phyloP scores from a whole-genome alignment of 2,113 vertebrate species.

The Dipodomys merriami region DNA sequence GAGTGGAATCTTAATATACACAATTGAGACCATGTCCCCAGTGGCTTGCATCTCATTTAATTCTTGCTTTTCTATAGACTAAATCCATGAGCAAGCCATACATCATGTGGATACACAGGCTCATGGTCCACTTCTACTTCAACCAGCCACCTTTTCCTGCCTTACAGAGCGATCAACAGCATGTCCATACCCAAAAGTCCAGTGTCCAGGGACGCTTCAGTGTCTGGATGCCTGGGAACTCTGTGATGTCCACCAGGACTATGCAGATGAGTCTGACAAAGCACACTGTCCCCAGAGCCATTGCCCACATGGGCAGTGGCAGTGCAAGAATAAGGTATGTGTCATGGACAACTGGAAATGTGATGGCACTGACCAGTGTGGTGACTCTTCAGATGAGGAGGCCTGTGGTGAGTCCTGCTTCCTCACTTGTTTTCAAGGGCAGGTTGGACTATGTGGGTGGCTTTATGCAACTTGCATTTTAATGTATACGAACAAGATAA shows the following conservation, averaged over 20 bases:
- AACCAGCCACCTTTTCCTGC: neutral
- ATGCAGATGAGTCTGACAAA: slow-evolving; percentile 88
- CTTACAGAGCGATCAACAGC: slow-evolving; percentile 68
- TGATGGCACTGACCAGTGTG: slow-evolving; percentile 91
- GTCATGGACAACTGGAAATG: slow-evolving; percentile 93
- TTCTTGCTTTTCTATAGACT: neutral
- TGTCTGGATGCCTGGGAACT: slow-evolving; percentile 86
- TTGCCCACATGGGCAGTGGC: slow-evolving; percentile 91
- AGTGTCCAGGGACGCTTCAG: slow-evolving; percentile 85
- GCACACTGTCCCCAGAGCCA: slow-evolving; percentile 83
- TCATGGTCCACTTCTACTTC: neutral
- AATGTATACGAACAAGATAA: slow-evolving; percentile 8
- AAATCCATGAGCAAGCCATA: neutral
- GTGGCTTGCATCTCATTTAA: neutral
- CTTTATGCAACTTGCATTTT: neutral
- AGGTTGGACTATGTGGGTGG: neutral
- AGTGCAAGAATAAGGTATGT: slow-evolving; percentile 90
- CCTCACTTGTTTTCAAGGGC: neutral
- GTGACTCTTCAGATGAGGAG: slow-evolving; percentile 93
- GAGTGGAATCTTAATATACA: neutral
- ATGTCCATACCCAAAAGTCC: slow-evolving; percentile 86
- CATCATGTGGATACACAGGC: neutral
- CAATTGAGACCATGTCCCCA: neutral
- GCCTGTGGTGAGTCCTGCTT: slow-evolving; percentile 74
- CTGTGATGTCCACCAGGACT: slow-evolving; percentile 88